These are phyloP conservation scores for Chiloscyllium punctatum DNA, from an alignment of 2,797 vertebrate species.

Conservation along the genomic window DNA sequence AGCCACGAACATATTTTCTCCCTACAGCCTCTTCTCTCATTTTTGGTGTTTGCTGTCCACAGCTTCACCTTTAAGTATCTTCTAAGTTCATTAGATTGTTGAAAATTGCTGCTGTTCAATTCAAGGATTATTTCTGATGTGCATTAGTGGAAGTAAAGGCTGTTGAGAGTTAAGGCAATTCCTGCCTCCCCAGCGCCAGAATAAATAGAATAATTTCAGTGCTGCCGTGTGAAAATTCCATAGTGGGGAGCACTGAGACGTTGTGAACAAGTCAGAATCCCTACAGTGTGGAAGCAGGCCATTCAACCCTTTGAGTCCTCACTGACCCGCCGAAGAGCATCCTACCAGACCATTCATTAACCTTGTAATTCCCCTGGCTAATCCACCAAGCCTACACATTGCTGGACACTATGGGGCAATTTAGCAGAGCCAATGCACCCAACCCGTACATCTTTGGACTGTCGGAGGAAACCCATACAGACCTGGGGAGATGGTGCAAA, in stretches of 20 bases:
- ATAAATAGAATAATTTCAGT: neutral
- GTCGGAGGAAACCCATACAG: no score
- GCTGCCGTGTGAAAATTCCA: neutral
- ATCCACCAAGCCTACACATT: no score
- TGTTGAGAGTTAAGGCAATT: neutral
- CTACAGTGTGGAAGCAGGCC: no score
- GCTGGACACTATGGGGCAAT: no score
- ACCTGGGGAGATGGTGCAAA: no score
- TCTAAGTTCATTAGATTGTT: neutral
- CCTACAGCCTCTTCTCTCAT: neutral
- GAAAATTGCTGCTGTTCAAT: neutral
- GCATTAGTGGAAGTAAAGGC: neutral
- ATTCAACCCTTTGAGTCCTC: no score
- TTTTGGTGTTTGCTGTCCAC: neutral
- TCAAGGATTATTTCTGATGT: neutral
- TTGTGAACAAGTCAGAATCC: neutral
- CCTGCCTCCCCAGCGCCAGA: neutral
- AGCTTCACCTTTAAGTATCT: neutral
- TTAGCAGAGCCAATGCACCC: no score
- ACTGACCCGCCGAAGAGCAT: no score
- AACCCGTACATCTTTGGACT: no score
- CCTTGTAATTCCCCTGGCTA: no score
- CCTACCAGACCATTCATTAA: no score
- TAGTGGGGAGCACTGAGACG: neutral
- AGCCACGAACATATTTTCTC: neutral